Conservation (phyloP, 2,113 vertebrate genomes). For the Campylomormyrus numenius region DNA sequence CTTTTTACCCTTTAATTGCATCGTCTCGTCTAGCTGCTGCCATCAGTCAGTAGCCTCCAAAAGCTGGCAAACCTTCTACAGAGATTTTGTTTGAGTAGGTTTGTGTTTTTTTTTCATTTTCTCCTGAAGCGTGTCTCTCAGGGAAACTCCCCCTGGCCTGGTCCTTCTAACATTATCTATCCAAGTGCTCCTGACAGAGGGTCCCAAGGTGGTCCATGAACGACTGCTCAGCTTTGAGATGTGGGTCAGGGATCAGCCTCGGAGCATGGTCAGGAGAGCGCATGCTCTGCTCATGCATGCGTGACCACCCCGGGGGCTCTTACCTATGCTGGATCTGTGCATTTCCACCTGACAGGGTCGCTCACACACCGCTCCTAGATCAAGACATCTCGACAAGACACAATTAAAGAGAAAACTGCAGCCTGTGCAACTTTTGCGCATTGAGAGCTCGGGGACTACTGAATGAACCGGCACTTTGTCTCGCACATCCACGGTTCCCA, state of each 20-base stretch:
- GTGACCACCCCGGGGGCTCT: not conserved
- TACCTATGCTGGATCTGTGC: not conserved
- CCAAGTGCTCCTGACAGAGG: conserved; percentile 3
- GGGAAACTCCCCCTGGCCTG: not conserved
- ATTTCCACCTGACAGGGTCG: not conserved
- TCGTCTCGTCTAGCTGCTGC: not conserved
- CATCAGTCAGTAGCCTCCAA: not conserved
- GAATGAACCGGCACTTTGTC: conserved; percentile 39
- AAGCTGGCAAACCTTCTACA: not conserved
- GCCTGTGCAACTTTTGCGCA: conserved; percentile 42
- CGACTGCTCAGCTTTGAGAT: not conserved
- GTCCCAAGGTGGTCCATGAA: conserved; percentile 1
- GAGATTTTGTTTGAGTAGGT: not conserved
- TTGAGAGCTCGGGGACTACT: conserved; percentile 40
- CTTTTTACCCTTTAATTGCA: not conserved
- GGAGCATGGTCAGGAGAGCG: not conserved
- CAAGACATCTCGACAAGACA: conserved; percentile 42
- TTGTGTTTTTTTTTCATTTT: not conserved
- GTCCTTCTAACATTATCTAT: conserved; percentile 11
- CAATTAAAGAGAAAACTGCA: conserved; percentile 43
- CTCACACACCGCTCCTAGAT: not conserved
- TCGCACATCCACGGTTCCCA: conserved; percentile 28
- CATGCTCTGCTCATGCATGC: not conserved
- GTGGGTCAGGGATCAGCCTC: conserved; percentile 2
- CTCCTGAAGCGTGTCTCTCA: not conserved